Base-by-base conservation (phyloP, 2,888 invertebrate genomes). In the Dioctria linearis region DNA sequence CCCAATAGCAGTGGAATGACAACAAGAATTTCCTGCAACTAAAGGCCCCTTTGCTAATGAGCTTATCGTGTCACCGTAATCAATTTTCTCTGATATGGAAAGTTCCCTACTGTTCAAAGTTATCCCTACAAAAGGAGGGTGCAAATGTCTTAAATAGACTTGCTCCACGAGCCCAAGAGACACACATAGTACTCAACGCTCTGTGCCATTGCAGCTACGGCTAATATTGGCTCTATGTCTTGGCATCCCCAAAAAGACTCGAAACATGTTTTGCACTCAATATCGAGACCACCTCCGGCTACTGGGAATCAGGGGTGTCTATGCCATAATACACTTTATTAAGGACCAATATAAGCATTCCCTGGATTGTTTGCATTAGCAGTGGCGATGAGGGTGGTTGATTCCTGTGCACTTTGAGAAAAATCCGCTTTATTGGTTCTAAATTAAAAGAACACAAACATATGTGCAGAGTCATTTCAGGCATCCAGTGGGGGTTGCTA, bases 301-400 rank as follows among this genome's bases (percentile, higher is more conserved):
- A 25, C 46, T 25, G 51, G 54, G 40, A 42, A 42, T 42, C 73
- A 59, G 42, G 79, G 43, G 59, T 57, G 79, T 57, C 79, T 79
- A 6, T 25, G 13, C 43, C 9, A 37, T 78, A 78, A 78, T 78
- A 51, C 57, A 42, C 66, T 78, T 78, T 67, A 78, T 78, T 78
- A 78, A 78, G 78, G 78, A 78, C 78, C 54, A 78, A 78, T 78
- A 78, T 78, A 78, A 78, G 66, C 78, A 78, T 66, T 78, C 51
- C 40, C 65, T 11, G 63, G 51, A 66, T 73, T 73, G 73, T 73
- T 57, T 42, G 43, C 73, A 73, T 59, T 73, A 73, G 59, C 73
- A 40, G 25, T 37, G 25, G 40, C 3, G 42, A 42, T 25, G 78
- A 54, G 65, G 66, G 78, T 66, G 66, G 42, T 4, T 66, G 49